Percentiles rank a stretch among this genome's conserved stretches.
phyloP scores from a whole-genome alignment of 2,797 vertebrate genomes.

The Phoebastria nigripes region DNA sequence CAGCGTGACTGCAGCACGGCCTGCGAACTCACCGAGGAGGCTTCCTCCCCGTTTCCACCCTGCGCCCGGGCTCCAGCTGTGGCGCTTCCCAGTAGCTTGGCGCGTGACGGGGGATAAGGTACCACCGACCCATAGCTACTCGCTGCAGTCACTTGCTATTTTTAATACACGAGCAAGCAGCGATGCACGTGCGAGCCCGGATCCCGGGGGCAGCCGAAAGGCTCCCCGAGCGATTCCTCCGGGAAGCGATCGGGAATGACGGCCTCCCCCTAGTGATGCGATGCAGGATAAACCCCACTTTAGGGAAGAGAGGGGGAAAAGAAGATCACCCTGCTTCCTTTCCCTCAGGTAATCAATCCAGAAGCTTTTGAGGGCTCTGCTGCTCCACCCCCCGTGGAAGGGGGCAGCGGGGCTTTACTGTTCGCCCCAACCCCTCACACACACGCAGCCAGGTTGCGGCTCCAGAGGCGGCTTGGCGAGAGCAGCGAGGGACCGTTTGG shows the following conservation, averaged over 20 bases:
- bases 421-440: neutral
- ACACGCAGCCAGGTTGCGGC: fast-evolving
- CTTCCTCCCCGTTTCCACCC: neutral
- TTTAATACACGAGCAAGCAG: neutral
- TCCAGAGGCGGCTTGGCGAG: fast-evolving
- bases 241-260: neutral
- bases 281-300: neutral
- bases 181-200: neutral
- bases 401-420: neutral
- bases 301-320: neutral
- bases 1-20: neutral
- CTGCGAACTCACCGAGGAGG: neutral
- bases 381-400: neutral
- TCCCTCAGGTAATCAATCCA: neutral
- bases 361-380: neutral
- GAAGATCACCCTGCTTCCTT: neutral
- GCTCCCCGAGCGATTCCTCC: neutral
- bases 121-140: neutral
- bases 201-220: neutral
- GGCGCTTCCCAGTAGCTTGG: too few relatives aligned
- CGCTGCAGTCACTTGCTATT: neutral
- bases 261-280: neutral
- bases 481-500: fast-evolving
- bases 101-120: neutral
- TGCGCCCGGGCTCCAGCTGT: neutral